Base-by-base conservation (phyloP, 2,113 vertebrate genomes). In the Aspidoscelis tigris region DNA sequence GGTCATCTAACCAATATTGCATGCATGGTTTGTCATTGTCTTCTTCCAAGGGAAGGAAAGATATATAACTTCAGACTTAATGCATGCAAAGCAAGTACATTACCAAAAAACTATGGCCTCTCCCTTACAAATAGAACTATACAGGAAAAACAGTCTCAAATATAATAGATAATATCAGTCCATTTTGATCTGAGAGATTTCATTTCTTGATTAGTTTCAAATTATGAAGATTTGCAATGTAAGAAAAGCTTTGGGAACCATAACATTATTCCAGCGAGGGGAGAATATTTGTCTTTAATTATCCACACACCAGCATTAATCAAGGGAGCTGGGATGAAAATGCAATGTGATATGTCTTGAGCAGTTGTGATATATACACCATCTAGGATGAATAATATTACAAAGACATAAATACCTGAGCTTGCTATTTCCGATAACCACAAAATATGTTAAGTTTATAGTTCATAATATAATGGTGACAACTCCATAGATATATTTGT, bases 221-320 rank as follows among this genome's bases (percentile, higher is more conserved):
- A 65, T 85, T 73, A 66, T 44, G 74, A 80, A 74, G 58, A 55
- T 65, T 65, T 73, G 55, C 76, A 41, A 55, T 47, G 43, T 47
- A 82, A 74, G 70, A 65, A 80, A 66, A 22, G 53, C 53, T 73
- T 66, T 74, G 72, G 76, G 68, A 78, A 84, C 64, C 53, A 10
- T 72, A 43, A 64, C 3, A 20, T 64, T 61, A 64, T 72, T 68
- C 44, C 50, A 76, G 64, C 53, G 70, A 33, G 50, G 55, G 12
- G 50, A 50, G 81, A 47, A 50, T 76, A 84, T 50, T 79, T 79
- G 83, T 78, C 55, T 84, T 84, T 84, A 84, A 84, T 73, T 79
- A 84, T 79, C 76, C 76, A 65, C 76, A 84, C 77, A 78, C 72
- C 72, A 69, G 50, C 82, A 78, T 72, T 72, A 64, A 79, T 79